Evolutionary conservation across 2,888 invertebrate genomes (phyloP).

Genomic region (Entomobrya proxima): DNA sequence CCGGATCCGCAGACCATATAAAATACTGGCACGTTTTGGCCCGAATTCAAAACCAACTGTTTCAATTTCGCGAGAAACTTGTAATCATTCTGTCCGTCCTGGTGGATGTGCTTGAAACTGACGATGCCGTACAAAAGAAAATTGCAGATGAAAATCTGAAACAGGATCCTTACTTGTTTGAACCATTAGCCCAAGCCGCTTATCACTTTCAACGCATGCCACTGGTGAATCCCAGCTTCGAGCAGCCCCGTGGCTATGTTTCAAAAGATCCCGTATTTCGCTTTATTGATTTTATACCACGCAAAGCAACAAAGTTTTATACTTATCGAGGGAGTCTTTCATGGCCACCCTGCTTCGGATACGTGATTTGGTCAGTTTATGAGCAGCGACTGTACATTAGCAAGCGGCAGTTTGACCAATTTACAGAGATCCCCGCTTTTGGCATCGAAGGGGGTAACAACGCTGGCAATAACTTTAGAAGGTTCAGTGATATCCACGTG

Average conservation of each 20-base stretch:
- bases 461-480: background rate
- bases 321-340: constrained; percentile 52
- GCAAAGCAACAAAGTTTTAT: background rate
- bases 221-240: background rate
- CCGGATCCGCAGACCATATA: constrained; percentile 3
- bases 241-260: constrained; percentile 35
- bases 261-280: constrained; percentile 21
- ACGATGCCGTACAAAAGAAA: background rate
- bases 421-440: constrained; percentile 26
- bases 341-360: constrained; percentile 36
- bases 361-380: constrained; percentile 47
- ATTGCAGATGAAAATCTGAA: background rate
- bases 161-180: constrained; percentile 44
- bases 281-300: constrained; percentile 45
- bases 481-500: constrained; percentile 14
- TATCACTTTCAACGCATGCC: constrained; percentile 1
- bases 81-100: constrained; percentile 39
- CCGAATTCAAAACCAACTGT: constrained; percentile 41
- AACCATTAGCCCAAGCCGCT: constrained; percentile 41
- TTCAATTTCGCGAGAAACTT: constrained; percentile 46
- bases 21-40: constrained; percentile 45
- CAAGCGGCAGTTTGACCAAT: constrained; percentile 45
- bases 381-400: constrained; percentile 24
- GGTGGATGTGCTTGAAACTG: constrained; percentile 36
- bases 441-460: background rate